Percentiles rank a stretch among this genome's conserved stretches.
These are phyloP conservation scores for Oreortyx pictus DNA, from an alignment of 2,797 vertebrate species.

Conservation along the genomic window DNA sequence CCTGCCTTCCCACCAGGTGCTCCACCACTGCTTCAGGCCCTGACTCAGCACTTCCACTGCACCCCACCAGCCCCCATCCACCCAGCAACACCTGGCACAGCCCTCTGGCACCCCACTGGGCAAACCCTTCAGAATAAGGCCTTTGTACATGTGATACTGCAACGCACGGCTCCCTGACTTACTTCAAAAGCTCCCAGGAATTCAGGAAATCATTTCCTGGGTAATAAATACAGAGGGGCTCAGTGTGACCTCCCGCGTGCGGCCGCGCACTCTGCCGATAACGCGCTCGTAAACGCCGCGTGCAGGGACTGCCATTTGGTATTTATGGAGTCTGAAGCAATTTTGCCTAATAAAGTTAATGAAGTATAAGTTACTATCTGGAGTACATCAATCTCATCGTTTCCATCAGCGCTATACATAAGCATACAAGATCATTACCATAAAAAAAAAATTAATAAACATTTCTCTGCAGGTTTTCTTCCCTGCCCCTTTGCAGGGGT, in stretches of 20 bases:
- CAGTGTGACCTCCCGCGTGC: not conserved
- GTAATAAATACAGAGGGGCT: not conserved
- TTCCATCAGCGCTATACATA: not conserved
- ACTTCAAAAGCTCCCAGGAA: too few relatives aligned
- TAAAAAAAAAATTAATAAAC: not conserved
- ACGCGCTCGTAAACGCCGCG: conserved; percentile 27
- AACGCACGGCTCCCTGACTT: not conserved
- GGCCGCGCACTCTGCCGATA: not conserved
- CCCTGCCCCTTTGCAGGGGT: not conserved
- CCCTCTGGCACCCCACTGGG: not conserved
- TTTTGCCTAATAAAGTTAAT: conserved; percentile 61
- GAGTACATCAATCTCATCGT: conserved; percentile 14
- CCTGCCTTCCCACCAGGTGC: too few relatives aligned
- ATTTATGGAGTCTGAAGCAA: conserved; percentile 53
- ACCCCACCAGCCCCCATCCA: not conserved
- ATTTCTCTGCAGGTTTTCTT: not conserved
- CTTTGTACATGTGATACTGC: not conserved
- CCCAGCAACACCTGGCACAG: not conserved
- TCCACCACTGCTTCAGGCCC: too few relatives aligned
- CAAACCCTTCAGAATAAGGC: not conserved
- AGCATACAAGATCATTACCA: not conserved
- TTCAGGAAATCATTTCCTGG: too few relatives aligned
- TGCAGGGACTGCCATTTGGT: not conserved
- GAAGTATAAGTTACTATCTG: not conserved
- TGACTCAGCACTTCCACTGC: too few relatives aligned